phyloP scores from a whole-genome alignment of 2,888 invertebrate genomes.

The Lissocephala sabroskyi region DNA sequence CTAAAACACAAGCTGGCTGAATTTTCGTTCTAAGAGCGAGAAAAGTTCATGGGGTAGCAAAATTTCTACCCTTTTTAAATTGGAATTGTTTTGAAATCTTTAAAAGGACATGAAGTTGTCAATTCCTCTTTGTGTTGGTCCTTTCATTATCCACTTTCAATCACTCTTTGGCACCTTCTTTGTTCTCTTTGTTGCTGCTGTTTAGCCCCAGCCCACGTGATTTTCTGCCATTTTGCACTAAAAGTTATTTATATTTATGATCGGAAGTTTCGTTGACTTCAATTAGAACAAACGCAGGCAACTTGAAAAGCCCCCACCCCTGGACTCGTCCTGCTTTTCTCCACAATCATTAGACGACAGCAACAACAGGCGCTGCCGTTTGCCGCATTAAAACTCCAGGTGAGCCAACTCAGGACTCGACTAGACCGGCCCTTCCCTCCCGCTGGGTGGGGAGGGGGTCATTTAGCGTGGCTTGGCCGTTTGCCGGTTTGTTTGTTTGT shows the following conservation, averaged over 20 bases:
- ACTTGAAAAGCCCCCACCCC: too few relatives aligned
- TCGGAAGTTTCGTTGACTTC: conserved; percentile 56
- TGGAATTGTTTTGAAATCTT: too few relatives aligned
- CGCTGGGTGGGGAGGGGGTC: conserved; percentile 18
- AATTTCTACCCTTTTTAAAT: too few relatives aligned
- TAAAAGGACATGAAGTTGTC: too few relatives aligned
- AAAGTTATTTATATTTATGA: conserved; percentile 56
- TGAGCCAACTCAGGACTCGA: background rate
- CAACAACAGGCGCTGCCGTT: background rate
- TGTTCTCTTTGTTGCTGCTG: background rate
- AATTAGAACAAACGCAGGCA: conserved; percentile 45
- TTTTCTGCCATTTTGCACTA: conserved; percentile 30
- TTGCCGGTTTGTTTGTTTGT: conserved; percentile 18
- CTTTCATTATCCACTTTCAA: too few relatives aligned
- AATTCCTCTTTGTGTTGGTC: too few relatives aligned
- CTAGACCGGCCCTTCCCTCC: background rate
- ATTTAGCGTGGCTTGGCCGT: conserved; percentile 23
- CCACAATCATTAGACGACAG: background rate
- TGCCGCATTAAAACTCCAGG: too few relatives aligned
- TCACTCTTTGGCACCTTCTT: too few relatives aligned
- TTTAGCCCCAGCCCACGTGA: too few relatives aligned
- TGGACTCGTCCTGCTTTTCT: background rate
- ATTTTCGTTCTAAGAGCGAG: too few relatives aligned
- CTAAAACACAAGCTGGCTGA: too few relatives aligned
- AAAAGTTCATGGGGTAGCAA: too few relatives aligned